Evolutionary conservation across 2,888 invertebrate genomes (phyloP).

Genomic region (Alcis repandata): DNA sequence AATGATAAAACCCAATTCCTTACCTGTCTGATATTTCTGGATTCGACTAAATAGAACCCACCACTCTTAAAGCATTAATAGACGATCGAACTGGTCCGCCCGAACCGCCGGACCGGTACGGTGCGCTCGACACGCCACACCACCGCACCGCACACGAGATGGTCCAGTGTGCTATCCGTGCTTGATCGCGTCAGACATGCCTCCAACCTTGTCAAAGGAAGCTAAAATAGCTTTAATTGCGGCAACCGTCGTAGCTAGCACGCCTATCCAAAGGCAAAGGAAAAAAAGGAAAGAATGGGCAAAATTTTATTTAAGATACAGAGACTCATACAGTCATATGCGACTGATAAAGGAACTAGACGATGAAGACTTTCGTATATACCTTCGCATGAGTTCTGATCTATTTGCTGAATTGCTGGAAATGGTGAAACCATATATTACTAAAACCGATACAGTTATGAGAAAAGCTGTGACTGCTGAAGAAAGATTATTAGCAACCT

Average conservation of each 20-base stretch:
- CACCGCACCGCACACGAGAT: too few species aligned
- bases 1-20: too few species aligned
- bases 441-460: conserved; percentile 42
- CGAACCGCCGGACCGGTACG: too few species aligned
- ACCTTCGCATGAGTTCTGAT: conserved; percentile 34
- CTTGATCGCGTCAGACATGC: not conserved
- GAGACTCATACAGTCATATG: not conserved
- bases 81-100: too few species aligned
- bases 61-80: too few species aligned
- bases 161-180: too few species aligned
- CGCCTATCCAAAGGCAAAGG: not conserved
- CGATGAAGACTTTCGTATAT: conserved; percentile 35
- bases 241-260: not conserved
- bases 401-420: conserved; percentile 30
- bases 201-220: not conserved
- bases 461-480: conserved; percentile 10
- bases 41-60: too few species aligned
- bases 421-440: conserved; percentile 29
- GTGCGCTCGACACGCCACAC: too few species aligned
- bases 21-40: too few species aligned
- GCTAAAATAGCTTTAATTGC: not conserved
- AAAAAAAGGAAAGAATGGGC: not conserved
- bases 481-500: conserved; percentile 35
- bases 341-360: not conserved
- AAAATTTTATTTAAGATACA: not conserved